These are phyloP conservation scores for Cotesia chilonis DNA, from an alignment of 1,140 invertebrate genomes.

Conservation along the genomic window DNA sequence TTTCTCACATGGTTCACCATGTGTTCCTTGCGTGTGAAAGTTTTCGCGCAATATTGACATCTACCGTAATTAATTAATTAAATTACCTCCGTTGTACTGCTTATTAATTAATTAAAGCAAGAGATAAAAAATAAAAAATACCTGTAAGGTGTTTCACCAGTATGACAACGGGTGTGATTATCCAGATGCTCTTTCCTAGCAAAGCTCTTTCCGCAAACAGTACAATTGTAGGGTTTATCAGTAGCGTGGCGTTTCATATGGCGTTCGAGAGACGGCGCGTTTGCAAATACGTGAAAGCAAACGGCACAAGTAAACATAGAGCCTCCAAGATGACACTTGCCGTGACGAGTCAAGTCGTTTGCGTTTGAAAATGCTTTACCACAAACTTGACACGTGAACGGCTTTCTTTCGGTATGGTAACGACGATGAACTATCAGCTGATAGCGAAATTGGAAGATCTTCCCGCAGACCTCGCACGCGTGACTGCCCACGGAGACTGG, in stretches of 20 bases:
- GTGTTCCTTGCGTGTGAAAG: conserved; percentile 76
- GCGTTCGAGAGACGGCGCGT: conserved; percentile 74
- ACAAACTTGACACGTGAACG: conserved; percentile 85
- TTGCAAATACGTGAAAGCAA: conserved; percentile 80
- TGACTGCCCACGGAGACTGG: conserved; percentile 72
- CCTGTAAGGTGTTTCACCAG: conserved; percentile 83
- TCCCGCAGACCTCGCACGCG: conserved; percentile 83
- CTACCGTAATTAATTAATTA: conserved; percentile 41
- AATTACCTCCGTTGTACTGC: too few species aligned
- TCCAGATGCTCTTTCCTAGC: conserved; percentile 86
- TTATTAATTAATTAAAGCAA: not conserved
- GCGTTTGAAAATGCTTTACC: conserved; percentile 81
- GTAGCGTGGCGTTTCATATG: conserved; percentile 82
- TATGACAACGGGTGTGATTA: conserved; percentile 83
- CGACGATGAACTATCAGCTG: conserved; percentile 85
- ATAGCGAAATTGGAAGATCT: conserved; percentile 86
- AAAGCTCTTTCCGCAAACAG: conserved; percentile 87
- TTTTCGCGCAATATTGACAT: conserved; percentile 74
- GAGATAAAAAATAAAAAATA: conserved; percentile 48
- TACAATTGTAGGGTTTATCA: conserved; percentile 83
- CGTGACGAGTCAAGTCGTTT: conserved; percentile 79
- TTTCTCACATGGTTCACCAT: conserved; percentile 75
- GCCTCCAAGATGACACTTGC: conserved; percentile 81
- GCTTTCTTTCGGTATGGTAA: conserved; percentile 85
- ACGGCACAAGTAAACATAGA: conserved; percentile 78